Base-by-base conservation (phyloP, 2,888 invertebrate species). In the Bembecia ichneumoniformis region DNA sequence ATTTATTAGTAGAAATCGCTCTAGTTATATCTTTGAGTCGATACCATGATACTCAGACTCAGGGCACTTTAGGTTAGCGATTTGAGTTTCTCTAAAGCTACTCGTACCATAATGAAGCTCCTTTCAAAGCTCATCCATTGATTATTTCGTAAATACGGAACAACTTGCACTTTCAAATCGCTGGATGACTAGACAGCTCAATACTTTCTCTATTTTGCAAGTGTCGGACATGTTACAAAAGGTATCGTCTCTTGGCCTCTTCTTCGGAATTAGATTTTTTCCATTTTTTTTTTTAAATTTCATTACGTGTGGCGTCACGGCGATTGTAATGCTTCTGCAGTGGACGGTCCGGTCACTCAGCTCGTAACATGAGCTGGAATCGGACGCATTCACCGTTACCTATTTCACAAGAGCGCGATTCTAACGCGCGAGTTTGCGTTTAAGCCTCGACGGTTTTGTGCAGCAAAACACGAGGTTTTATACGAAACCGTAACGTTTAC, bases 141-240 rank as follows among this genome's bases (percentile, higher is more conserved):
- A 55, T 55, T 57, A 59, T 58, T 56, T 57, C 50, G 55, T 55
- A 60, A 58, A 59, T 55, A 60, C 55, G 58, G 59, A 64, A 60
- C 63, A 66, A 75, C 82, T 82, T 78, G 63, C 77, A 77, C 83
- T 83, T 83, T 83, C 83, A 68, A 78, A 73, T 69, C 59, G 60
- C 58, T 62, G 58, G 66, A 68, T 72, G 73, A 72, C 70, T 69
- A 65, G 66, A 63, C 70, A 65, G 64, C 58, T 64, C 56, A 59
- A 63, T 52, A 77, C 81, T 82, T 82, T 82, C 81, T 74, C 75
- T 55, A 50, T 54, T 56, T 62, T 55, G 63, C 67, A 69, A 67
- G 44, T 44, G 17, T 40, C 40, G n/a, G 40, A 4, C 40, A 40
- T 70, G 64, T 66, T 66, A 64, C 62, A 69, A 60, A 74, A 40